Percentiles rank a stretch among this genome's conserved stretches.
phyloP scores from a whole-genome alignment of 2,113 vertebrate genomes.

The Rhadina sibilatrix region DNA sequence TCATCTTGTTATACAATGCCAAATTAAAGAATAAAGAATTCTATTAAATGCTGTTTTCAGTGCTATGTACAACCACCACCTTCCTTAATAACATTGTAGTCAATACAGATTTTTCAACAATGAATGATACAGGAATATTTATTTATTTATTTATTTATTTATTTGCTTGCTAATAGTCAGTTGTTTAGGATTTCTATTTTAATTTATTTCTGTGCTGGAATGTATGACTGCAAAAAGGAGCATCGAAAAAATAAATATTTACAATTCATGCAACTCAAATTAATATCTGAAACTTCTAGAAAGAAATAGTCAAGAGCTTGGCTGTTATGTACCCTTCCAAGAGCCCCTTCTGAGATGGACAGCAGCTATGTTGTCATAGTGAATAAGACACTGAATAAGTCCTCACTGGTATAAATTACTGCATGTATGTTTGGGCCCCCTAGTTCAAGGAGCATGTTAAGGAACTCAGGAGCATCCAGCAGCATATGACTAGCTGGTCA shows the following conservation, averaged over 20 bases:
- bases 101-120: background rate
- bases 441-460: background rate
- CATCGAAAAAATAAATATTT: background rate
- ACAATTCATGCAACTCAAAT: background rate
- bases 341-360: background rate
- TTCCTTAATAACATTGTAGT: background rate
- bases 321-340: background rate
- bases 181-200: background rate
- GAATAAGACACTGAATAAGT: background rate
- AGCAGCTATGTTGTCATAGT: background rate
- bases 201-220: background rate
- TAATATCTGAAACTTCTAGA: background rate
- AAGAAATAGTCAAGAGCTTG: background rate
- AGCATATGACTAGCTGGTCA: background rate
- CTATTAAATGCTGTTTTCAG: background rate
- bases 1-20: background rate
- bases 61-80: too few relatives aligned
- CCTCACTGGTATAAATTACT: background rate
- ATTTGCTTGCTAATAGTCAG: background rate
- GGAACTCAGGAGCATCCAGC: background rate
- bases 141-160: background rate
- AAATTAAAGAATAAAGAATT: background rate
- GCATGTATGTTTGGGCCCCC: fast-evolving
- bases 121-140: background rate
- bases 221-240: background rate